Conservation (phyloP, 1,140 invertebrate genomes). For the Sminthurides bifidus region DNA sequence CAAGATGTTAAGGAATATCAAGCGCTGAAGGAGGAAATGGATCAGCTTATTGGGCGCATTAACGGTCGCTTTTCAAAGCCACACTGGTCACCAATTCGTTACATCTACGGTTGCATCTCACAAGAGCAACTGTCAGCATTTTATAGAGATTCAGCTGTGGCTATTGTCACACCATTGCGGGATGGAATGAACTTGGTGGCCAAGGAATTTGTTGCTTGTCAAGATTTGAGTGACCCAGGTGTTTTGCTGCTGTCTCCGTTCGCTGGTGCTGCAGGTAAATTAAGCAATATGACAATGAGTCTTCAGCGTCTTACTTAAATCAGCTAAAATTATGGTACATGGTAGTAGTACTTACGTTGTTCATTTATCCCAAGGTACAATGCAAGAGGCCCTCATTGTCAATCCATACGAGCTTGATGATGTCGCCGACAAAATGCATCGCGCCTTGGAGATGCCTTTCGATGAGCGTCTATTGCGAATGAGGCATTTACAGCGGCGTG, state of each 20-base stretch:
- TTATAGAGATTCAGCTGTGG: conserved; percentile 38
- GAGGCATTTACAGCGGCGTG: conserved; percentile 37
- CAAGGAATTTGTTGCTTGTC: conserved; percentile 41
- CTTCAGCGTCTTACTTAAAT: too few relatives aligned
- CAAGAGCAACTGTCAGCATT: conserved; percentile 38
- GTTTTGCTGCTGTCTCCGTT: conserved; percentile 39
- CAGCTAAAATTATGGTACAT: background rate
- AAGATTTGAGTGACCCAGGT: conserved; percentile 37
- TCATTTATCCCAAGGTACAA: conserved; percentile 32
- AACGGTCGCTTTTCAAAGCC: conserved; percentile 39
- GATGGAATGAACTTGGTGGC: conserved; percentile 44
- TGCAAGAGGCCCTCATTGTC: conserved; percentile 38
- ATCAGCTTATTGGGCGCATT: conserved; percentile 38
- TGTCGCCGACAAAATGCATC: conserved; percentile 37
- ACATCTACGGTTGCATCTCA: conserved; percentile 37
- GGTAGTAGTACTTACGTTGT: background rate
- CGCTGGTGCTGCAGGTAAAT: conserved; percentile 36
- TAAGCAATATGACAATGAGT: too few relatives aligned
- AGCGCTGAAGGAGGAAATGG: conserved; percentile 39
- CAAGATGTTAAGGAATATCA: conserved; percentile 40
- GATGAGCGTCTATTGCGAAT: conserved; percentile 39
- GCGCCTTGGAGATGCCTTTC: conserved; percentile 38
- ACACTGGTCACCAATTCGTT: conserved; percentile 41
- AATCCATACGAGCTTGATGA: conserved; percentile 40
- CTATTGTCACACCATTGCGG: conserved; percentile 38